phyloP scores from a whole-genome alignment of 2,888 invertebrate genomes.

The Agrotis segetum region DNA sequence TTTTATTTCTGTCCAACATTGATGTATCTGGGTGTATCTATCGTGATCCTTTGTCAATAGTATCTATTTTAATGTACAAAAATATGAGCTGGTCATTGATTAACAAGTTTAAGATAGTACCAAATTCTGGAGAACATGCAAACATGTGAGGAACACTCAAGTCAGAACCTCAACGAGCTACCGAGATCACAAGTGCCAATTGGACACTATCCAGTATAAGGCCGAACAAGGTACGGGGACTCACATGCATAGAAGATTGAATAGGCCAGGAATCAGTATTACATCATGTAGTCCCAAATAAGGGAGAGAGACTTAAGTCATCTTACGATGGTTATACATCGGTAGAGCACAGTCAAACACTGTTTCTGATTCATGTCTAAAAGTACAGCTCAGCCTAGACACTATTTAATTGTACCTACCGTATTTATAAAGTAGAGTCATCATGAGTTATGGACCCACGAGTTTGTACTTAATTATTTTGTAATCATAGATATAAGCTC shows the following conservation, averaged over 20 bases:
- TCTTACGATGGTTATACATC: background rate
- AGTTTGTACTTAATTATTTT: background rate
- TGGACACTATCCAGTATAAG: constrained; percentile 3
- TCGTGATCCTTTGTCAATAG: too few species aligned
- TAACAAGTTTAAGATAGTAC: background rate
- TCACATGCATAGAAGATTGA: background rate
- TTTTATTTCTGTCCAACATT: constrained; percentile 21
- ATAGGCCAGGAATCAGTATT: background rate
- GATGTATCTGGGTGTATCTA: too few species aligned
- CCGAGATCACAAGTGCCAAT: background rate
- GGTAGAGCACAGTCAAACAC: background rate
- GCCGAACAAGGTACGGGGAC: background rate
- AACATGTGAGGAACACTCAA: background rate
- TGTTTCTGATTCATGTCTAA: background rate
- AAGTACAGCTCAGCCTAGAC: too few species aligned
- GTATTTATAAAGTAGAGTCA: background rate
- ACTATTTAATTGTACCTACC: background rate
- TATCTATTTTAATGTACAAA: too few species aligned
- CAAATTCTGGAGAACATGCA: background rate
- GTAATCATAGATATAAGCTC: too few species aligned
- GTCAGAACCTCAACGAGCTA: background rate
- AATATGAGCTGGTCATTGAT: background rate
- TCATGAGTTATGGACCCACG: background rate
- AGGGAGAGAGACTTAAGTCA: background rate
- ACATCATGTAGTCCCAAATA: background rate